A percentile compares a stretch with the other conserved stretches of the same genome.
phyloP scores from a whole-genome alignment of 2,888 invertebrate species.

The Macrosoma leucophasiata region DNA sequence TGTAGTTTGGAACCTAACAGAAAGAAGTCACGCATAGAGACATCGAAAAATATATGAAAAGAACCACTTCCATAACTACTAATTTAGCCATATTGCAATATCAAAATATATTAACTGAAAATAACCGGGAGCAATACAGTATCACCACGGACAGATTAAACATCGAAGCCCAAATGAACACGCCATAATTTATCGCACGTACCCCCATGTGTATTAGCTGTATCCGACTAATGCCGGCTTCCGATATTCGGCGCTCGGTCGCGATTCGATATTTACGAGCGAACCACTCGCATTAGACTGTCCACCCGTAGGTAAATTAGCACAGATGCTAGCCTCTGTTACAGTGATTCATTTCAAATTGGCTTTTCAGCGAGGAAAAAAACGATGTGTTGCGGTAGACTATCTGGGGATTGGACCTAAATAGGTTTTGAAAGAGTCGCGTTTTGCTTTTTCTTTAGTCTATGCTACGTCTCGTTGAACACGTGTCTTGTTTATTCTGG shows the following conservation, averaged over 20 bases:
- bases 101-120: too few relatives aligned
- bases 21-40: too few relatives aligned
- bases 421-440: slow-evolving; percentile 63
- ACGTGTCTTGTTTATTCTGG: too few relatives aligned
- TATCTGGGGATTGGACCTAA: slow-evolving; percentile 59
- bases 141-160: slow-evolving; percentile 71
- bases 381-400: slow-evolving; percentile 51
- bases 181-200: slow-evolving; percentile 70
- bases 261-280: slow-evolving; percentile 72
- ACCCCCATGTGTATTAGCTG: slow-evolving; percentile 74
- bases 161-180: slow-evolving; percentile 73
- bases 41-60: too few relatives aligned
- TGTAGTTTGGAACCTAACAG: too few relatives aligned
- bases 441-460: slow-evolving; percentile 46
- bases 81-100: too few relatives aligned
- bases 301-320: slow-evolving; percentile 75
- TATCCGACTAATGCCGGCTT: slow-evolving; percentile 75
- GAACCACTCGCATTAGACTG: slow-evolving; percentile 72
- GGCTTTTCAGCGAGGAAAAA: slow-evolving; percentile 71
- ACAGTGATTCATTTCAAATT: slow-evolving; percentile 76
- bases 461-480: too few relatives aligned
- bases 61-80: too few relatives aligned
- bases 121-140: slow-evolving; percentile 44
- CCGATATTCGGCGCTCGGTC: slow-evolving; percentile 73
- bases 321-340: slow-evolving; percentile 74